These are phyloP conservation scores for Schizopygopsis malacanthus DNA, from an alignment of 2,797 vertebrate genomes.

Conservation along the genomic window DNA sequence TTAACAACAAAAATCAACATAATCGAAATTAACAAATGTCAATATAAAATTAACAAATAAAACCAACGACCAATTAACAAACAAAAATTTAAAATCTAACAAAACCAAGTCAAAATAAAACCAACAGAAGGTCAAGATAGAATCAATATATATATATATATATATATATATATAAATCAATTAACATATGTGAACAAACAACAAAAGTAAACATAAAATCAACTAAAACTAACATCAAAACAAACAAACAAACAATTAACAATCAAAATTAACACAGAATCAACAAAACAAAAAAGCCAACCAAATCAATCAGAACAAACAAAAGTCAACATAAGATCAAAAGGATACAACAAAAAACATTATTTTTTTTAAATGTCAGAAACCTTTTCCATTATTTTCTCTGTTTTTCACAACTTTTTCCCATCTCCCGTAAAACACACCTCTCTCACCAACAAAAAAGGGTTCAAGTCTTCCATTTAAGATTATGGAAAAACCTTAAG, in stretches of 20 bases:
- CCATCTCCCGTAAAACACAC: no score
- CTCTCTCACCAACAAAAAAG: no score
- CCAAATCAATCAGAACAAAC: no score
- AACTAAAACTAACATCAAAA: background rate
- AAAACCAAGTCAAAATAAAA: background rate
- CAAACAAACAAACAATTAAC: background rate
- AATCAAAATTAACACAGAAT: background rate
- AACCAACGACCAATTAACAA: no score
- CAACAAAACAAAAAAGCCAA: background rate
- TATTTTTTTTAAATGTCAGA: no score
- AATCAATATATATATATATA: background rate
- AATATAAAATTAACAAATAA: no score
- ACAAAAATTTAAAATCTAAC: no score
- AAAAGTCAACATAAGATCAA: background rate
- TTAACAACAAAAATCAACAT: background rate
- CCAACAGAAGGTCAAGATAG: background rate
- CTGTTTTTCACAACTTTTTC: no score
- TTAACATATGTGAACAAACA: background rate
- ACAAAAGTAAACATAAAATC: background rate
- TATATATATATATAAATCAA: background rate
- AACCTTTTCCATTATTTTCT: background rate
- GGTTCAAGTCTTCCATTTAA: no score
- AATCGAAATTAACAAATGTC: background rate
- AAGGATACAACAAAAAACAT: background rate
- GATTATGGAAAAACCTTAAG: no score